phyloP scores from a whole-genome alignment of 2,888 invertebrate species.

The Caenorhabditis panamensis region DNA sequence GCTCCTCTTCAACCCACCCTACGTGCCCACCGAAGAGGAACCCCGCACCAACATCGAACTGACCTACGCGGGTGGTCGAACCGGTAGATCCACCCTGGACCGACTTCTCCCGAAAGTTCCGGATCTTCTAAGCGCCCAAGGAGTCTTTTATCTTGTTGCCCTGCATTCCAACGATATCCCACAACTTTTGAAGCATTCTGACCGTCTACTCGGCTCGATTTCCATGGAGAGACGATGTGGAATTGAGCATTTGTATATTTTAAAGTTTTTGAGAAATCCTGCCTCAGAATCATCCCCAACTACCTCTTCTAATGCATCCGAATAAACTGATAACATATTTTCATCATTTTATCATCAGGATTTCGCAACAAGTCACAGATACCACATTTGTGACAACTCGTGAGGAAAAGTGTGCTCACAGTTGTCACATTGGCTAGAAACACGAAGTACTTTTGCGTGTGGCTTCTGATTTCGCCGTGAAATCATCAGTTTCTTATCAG shows the following conservation, averaged over 20 bases:
- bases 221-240: slow-evolving; percentile 88
- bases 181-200: slow-evolving; percentile 73
- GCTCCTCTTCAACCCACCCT: slow-evolving; percentile 97
- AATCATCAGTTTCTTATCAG: not conserved
- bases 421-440: slow-evolving; percentile 2
- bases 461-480: not conserved
- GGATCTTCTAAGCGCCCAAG: slow-evolving; percentile 82
- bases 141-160: slow-evolving; percentile 91
- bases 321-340: slow-evolving; percentile 11
- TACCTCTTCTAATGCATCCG: not conserved
- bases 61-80: slow-evolving; percentile 84
- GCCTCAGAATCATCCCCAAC: not conserved
- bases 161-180: slow-evolving; percentile 91
- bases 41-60: slow-evolving; percentile 67
- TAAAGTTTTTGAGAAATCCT: slow-evolving; percentile 84
- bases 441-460: not conserved
- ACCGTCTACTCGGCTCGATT: slow-evolving; percentile 44
- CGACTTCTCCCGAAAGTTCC: slow-evolving; percentile 84
- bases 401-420: not conserved
- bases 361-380: not conserved
- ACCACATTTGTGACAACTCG: not conserved
- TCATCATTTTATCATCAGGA: too few species aligned
- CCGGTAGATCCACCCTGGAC: slow-evolving; percentile 86
- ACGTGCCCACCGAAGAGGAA: slow-evolving; percentile 86
- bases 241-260: slow-evolving; percentile 90